These are phyloP conservation scores for Microctenopoma steveboyesi DNA, from an alignment of 2,797 vertebrate genomes.

Conservation along the genomic window DNA sequence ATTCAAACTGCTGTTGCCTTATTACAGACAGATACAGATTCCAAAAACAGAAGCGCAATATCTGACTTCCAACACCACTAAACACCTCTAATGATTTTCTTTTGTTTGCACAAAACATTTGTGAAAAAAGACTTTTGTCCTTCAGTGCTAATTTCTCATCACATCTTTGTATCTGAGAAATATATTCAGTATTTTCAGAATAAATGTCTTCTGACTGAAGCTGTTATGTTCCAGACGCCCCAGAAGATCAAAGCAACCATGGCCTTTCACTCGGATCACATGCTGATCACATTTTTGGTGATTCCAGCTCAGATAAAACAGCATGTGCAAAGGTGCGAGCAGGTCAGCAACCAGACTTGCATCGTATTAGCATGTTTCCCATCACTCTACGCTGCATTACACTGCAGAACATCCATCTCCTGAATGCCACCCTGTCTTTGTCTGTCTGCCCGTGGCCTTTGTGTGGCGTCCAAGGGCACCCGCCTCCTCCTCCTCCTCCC, in stretches of 20 bases:
- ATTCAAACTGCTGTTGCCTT: neutral
- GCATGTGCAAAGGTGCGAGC: slow-evolving; percentile 35
- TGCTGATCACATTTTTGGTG: slow-evolving; percentile 16
- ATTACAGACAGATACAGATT: neutral
- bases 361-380: slow-evolving; percentile 46
- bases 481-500: neutral
- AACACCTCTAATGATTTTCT: no score
- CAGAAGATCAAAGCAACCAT: slow-evolving; percentile 37
- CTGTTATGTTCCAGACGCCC: slow-evolving; percentile 13
- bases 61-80: no score
- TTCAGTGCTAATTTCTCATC: slow-evolving; percentile 3
- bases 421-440: slow-evolving; percentile 48
- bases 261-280: slow-evolving; percentile 36
- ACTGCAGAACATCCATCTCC: slow-evolving; percentile 53
- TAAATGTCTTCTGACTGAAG: slow-evolving; percentile 14
- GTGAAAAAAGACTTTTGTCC: no score
- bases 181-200: neutral
- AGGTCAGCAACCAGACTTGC: slow-evolving; percentile 36
- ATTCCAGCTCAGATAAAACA: slow-evolving; percentile 24
- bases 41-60: no score
- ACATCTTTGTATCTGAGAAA: slow-evolving; percentile 23
- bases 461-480: slow-evolving; percentile 43
- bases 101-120: no score
- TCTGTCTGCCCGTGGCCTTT: slow-evolving; percentile 56
- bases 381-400: slow-evolving; percentile 43